Conservation (phyloP, 1,140 invertebrate genomes). For the Bombus sylvicola region DNA sequence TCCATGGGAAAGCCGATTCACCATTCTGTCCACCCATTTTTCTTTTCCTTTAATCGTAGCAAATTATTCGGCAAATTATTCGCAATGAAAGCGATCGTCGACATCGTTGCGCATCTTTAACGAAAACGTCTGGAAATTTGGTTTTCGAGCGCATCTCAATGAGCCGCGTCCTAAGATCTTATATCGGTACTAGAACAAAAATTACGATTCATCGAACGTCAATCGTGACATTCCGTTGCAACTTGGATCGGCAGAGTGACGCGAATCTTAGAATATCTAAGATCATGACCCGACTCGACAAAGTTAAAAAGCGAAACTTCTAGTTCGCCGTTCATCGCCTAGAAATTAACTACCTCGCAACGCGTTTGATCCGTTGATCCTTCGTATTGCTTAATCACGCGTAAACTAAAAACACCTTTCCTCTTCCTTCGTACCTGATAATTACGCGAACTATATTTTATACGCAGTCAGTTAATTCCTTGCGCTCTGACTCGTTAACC, state of each 20-base stretch:
- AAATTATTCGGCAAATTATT: too few species aligned
- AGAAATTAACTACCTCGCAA: background rate
- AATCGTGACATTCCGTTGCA: background rate
- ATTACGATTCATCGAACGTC: background rate
- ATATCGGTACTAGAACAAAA: background rate
- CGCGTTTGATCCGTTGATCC: background rate
- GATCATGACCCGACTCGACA: background rate
- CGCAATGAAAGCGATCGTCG: fast-evolving
- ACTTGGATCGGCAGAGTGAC: background rate
- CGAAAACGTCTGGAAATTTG: too few species aligned
- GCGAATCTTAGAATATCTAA: background rate
- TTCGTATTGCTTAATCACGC: background rate
- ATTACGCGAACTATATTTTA: background rate
- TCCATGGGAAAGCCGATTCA: background rate
- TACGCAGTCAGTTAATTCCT: too few species aligned
- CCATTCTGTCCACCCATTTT: fast-evolving
- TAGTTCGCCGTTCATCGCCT: background rate
- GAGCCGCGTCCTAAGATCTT: background rate
- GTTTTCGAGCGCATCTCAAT: fast-evolving
- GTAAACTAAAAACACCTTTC: background rate
- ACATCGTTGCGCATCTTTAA: too few species aligned
- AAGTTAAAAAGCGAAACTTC: background rate
- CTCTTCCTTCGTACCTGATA: background rate
- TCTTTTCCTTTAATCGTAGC: background rate
- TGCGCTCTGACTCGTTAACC: too few species aligned